phyloP scores from a whole-genome alignment of 2,888 invertebrate species.

The Drosophila monieri region DNA sequence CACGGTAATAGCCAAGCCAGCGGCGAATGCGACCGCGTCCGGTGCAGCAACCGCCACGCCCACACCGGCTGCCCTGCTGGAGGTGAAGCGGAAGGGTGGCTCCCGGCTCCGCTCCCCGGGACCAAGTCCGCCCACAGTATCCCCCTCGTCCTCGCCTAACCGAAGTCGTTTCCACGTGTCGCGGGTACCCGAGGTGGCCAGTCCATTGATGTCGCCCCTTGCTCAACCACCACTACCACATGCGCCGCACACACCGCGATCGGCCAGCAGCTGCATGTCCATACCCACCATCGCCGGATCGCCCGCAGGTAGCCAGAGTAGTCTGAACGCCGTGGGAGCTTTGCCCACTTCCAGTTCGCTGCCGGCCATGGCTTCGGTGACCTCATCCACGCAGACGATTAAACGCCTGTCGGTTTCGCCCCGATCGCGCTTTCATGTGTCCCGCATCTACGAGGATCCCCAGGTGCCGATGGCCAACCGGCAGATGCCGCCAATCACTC shows the following conservation, averaged over 20 bases:
- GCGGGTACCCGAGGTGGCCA: constrained; percentile 80
- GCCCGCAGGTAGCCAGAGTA: constrained; percentile 55
- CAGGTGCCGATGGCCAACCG: constrained; percentile 71
- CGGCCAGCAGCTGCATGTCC: constrained; percentile 66
- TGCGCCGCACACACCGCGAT: constrained; percentile 43
- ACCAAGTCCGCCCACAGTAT: constrained; percentile 87
- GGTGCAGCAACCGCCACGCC: constrained; percentile 67
- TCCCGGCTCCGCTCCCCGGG: constrained; percentile 88
- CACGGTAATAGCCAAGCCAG: constrained; percentile 42
- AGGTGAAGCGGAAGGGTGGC: constrained; percentile 82
- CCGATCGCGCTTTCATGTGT: constrained; percentile 82
- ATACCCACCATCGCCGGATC: constrained; percentile 59
- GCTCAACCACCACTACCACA: constrained; percentile 60
- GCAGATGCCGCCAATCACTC: constrained; percentile 72
- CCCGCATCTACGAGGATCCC: constrained; percentile 82
- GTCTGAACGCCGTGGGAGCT: constrained; percentile 40
- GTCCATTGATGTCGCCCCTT: constrained; percentile 79
- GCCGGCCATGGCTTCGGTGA: constrained; percentile 80
- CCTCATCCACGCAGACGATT: constrained; percentile 82
- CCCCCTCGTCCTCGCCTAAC: constrained; percentile 88
- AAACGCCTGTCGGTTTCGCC: constrained; percentile 82
- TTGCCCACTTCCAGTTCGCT: constrained; percentile 80
- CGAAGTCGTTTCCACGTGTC: constrained; percentile 85
- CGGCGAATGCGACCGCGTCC: constrained; percentile 43
- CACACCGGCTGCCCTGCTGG: constrained; percentile 78